Conservation (phyloP, 2,888 invertebrate species). For the Dryomyza anilis region DNA sequence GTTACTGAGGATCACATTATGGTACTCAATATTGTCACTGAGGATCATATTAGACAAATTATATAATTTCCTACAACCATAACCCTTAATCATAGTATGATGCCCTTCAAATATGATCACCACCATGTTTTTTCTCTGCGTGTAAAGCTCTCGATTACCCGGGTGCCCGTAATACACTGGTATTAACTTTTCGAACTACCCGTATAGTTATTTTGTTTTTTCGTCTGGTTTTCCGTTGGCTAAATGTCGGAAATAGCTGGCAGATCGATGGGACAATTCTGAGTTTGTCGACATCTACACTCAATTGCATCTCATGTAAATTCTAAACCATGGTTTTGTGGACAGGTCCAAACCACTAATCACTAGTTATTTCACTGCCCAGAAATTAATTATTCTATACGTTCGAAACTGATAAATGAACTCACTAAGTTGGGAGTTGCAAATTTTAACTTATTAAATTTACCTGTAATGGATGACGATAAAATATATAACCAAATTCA, state of each 20-base stretch:
- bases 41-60: no score
- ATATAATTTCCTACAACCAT: no score
- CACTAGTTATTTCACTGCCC: neutral
- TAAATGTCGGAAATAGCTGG: neutral
- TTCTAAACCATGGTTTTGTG: constrained; percentile 3
- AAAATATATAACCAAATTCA: neutral
- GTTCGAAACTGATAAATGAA: constrained; percentile 5
- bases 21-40: no score
- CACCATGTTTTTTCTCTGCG: no score
- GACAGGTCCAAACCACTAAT: neutral
- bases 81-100: no score
- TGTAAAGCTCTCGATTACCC: no score
- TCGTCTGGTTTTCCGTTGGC: no score
- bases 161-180: no score
- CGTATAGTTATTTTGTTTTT: no score
- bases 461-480: neutral
- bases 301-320: neutral
- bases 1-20: no score
- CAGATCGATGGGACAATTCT: neutral
- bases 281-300: neutral
- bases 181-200: no score
- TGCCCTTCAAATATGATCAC: no score
- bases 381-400: neutral
- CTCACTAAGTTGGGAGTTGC: neutral
- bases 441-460: neutral